Base-by-base conservation (phyloP, 2,888 invertebrate species). In the Oscheius sp. region DNA sequence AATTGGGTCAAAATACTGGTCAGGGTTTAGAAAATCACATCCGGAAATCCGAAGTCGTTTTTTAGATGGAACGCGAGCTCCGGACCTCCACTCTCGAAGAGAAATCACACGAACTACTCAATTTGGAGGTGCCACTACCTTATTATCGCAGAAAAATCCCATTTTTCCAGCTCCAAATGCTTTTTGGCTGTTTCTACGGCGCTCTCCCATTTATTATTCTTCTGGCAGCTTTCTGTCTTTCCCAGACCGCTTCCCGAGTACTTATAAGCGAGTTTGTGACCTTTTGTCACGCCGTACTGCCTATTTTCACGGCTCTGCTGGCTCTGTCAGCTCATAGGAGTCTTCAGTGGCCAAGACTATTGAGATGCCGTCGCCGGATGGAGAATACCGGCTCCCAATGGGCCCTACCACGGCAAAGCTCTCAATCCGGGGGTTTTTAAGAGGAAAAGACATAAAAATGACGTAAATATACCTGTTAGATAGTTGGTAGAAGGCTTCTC, bases 401-500 rank as follows among this genome's bases (percentile, higher is more conserved):
- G 68, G 68, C 68, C 32, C 9, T 55, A 21, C 68, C 53, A 2
- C 2, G 68, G 35, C 53, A 68, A 53, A 68, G 68, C 37, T 37
- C 55, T n/a, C 48, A 32, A 32, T 32, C 51, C 10, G 21, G 35
- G 13, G 9, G 7, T 11, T 48, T 47, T 48, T 51, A 9, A 50
- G 13, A 1, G n/a, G 13, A 55, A 33, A 33, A 68, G 33, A 32
- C 1, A 13, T 94, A 93, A 32, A 93, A 10, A 47, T 37, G 13
- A 13, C n/a, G 9, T 10, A 5, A 50, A 37, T 13, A 11, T 62
- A 86, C 82, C 85, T 85, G 72, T 83, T 87, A 9, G 85, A 85
- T 13, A 88, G 79, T 65, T 83, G 76, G 75, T 88, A 85, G 62
- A 88, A 88, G 4, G 88, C 87, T 65, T 94, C 93, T 2, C 94